These are phyloP conservation scores for Ptychoptera albimana DNA, from an alignment of 2,888 invertebrate species.

Conservation along the genomic window DNA sequence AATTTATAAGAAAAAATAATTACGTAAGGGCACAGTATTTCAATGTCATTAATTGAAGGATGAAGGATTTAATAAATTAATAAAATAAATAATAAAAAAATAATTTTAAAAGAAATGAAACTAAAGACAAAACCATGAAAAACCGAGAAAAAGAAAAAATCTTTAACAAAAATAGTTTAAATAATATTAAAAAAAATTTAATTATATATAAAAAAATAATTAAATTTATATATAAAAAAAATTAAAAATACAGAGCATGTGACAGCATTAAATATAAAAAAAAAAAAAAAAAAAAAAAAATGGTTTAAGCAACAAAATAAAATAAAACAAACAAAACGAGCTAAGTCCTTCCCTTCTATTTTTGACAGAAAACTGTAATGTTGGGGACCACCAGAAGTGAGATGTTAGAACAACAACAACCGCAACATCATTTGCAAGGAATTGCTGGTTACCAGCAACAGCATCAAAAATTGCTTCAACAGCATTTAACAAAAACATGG, in stretches of 20 bases:
- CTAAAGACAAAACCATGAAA: slow-evolving; percentile 5
- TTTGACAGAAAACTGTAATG: slow-evolving; percentile 17
- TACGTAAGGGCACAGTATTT: not conserved
- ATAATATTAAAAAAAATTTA: too few species aligned
- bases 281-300: slow-evolving; percentile 4
- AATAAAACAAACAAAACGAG: slow-evolving; percentile 7
- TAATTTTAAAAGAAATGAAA: slow-evolving; percentile 8
- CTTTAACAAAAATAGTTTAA: too few species aligned
- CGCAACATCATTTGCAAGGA: too few species aligned
- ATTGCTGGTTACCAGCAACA: too few species aligned
- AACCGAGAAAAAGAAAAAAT: slow-evolving; percentile 33
- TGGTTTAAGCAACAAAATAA: slow-evolving; percentile 3
- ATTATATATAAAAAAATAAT: slow-evolving; percentile 18
- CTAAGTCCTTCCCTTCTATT: slow-evolving; percentile 11
- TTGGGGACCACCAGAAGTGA: slow-evolving; percentile 13
- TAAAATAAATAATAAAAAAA: not conserved
- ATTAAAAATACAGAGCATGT: slow-evolving; percentile 4
- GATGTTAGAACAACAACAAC: too few species aligned
- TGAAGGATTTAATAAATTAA: slow-evolving; percentile 10
- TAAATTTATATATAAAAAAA: slow-evolving; percentile 1
- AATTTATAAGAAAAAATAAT: not conserved
- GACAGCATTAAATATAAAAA: slow-evolving; percentile 5
- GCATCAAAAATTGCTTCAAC: slow-evolving; percentile 10
- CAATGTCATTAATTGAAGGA: slow-evolving; percentile 7
- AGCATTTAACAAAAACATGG: slow-evolving; percentile 13